Evolutionary conservation across 2,797 vertebrate species (phyloP), one percentile per base, ranked within the genome.

Genomic region (Euthynnus affinis): DNA sequence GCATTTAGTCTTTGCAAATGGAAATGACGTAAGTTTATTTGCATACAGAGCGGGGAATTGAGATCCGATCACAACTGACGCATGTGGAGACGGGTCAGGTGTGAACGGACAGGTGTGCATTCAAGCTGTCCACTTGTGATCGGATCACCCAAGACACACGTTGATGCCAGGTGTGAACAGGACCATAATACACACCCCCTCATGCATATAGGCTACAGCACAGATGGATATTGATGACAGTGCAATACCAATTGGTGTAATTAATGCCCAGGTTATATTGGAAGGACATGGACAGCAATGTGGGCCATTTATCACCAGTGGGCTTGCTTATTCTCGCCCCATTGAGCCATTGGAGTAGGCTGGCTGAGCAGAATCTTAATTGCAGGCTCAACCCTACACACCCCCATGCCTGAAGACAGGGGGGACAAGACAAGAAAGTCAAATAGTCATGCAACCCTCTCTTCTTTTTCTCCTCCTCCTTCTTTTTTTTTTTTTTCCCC

Each of bases 261-360:
- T 96, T 94, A 95, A 95, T 95, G 93, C 78, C 81, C 84, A 87
- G 90, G 92, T 94, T 94, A 90, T 93, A 91, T 89, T 86, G 90
- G 86, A 90, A 88, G 91, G 92, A 95, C 93, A 68, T 89, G 88
- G 90, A 90, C 82, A 79, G 86, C 49, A 72, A 89, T 90, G 87
- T 70, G 87, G 89, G 91, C 90, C 89, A 94, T 95, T 95, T 90
- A 95, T 95, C 94, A 96, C 91, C 87, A 17, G 59, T 53, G 72
- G 84, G 77, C 85, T 89, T 86, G 88, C 90, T 93, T 89, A 90
- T 92, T 89, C 88, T 87, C 83, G 80, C 80, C 87, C 92, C 92
- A 93, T 91, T 94, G 92, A 95, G 92, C 93, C 87, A 74, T 91
- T 74, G 85, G 76, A 90, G 85, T 66, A 71, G 89, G 85, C 83